Percentiles rank a stretch among this genome's conserved stretches.
Conservation (phyloP, 2,797 vertebrate species). For the Diplodus puntazzo region DNA sequence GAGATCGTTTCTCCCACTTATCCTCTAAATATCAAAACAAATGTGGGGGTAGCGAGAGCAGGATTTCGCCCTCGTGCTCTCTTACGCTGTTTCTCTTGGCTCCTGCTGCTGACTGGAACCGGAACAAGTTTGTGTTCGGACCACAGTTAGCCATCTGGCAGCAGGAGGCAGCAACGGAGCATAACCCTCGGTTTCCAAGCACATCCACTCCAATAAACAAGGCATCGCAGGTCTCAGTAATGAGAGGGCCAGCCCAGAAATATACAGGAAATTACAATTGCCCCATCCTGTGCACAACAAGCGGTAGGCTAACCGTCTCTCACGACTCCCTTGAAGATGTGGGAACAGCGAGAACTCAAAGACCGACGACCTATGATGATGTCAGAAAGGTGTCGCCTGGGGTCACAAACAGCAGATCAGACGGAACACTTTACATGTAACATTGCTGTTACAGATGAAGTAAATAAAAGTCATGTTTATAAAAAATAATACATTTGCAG, state of each 20-base stretch:
- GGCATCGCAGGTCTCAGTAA: constrained; percentile 60
- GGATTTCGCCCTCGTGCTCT: constrained; percentile 24
- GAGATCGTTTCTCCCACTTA: constrained; percentile 27
- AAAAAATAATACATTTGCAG: too few relatives aligned
- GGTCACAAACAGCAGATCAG: constrained; percentile 7
- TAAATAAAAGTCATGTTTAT: not conserved
- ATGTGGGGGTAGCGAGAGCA: constrained; percentile 15
- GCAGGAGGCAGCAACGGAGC: constrained; percentile 52
- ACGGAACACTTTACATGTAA: not conserved
- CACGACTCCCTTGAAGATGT: constrained; percentile 12
- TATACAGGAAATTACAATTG: constrained; percentile 66
- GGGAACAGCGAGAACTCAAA: not conserved
- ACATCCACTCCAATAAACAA: constrained; percentile 67
- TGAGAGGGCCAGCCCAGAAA: constrained; percentile 66
- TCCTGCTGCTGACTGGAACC: constrained; percentile 47
- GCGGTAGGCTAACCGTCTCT: constrained; percentile 31
- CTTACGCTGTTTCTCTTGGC: constrained; percentile 56
- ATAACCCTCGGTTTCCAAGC: constrained; percentile 61
- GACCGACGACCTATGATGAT: not conserved
- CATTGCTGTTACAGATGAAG: not conserved
- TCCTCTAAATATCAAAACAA: constrained; percentile 39
- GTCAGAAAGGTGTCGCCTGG: not conserved
- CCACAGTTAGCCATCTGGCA: constrained; percentile 69
- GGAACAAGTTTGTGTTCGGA: constrained; percentile 52
- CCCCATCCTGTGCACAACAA: constrained; percentile 42